phyloP scores from a whole-genome alignment of 2,888 invertebrate species.

The Drosophila picticornis region DNA sequence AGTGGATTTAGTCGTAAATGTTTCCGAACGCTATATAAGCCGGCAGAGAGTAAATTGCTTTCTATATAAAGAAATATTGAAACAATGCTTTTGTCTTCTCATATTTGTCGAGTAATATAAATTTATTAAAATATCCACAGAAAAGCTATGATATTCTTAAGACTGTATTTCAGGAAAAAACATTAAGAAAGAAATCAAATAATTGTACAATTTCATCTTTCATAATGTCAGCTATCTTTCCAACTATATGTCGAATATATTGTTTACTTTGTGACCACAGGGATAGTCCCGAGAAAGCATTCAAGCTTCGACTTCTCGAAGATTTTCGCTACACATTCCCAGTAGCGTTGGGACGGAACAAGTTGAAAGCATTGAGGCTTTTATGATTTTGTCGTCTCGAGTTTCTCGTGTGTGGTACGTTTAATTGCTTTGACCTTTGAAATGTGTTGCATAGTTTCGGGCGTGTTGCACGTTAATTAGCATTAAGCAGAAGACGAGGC shows the following conservation, averaged over 20 bases:
- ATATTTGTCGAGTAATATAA: neutral
- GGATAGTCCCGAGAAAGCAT: conserved; percentile 2
- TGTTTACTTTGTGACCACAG: neutral
- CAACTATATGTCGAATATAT: neutral
- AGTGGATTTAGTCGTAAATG: conserved; percentile 14
- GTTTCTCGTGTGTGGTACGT: conserved; percentile 54
- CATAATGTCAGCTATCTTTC: neutral
- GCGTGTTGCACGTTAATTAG: conserved; percentile 77
- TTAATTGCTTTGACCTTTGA: conserved; percentile 85
- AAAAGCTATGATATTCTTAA: neutral
- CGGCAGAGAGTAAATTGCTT: neutral
- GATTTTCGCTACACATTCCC: conserved; percentile 7
- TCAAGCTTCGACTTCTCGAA: conserved; percentile 14
- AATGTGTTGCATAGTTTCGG: conserved; percentile 64
- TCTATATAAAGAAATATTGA: neutral
- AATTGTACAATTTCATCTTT: neutral
- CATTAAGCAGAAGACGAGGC: conserved; percentile 62
- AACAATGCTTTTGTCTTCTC: neutral
- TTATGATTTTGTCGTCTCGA: conserved; percentile 61
- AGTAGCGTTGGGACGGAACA: conserved; percentile 30
- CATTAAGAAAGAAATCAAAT: neutral
- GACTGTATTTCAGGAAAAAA: neutral
- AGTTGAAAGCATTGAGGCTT: conserved; percentile 67
- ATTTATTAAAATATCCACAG: neutral
- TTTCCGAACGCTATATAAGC: neutral